A percentile compares a stretch with the other conserved stretches of the same genome.
Conservation (phyloP, 2,888 invertebrate genomes). For the Gordius sp. region DNA sequence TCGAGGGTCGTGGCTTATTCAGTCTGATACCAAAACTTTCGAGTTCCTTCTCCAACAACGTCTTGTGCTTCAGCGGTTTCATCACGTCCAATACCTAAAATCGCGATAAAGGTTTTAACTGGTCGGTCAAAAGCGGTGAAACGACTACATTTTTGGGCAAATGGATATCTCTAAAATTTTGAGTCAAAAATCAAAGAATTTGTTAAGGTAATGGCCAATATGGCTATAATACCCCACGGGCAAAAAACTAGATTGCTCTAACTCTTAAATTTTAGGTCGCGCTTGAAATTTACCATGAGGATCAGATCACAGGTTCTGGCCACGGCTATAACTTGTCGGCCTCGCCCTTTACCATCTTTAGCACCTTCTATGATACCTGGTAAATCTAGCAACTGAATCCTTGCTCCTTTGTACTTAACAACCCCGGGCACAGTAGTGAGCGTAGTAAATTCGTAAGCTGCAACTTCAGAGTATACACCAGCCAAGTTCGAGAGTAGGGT, state of each 20-base stretch:
- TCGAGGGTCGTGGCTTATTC: conserved; percentile 88
- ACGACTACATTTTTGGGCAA: no score
- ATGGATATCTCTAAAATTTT: no score
- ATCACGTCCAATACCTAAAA: conserved; percentile 83
- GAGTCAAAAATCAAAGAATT: no score
- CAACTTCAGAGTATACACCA: conserved; percentile 98
- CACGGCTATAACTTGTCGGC: conserved; percentile 92
- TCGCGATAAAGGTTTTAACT: no score
- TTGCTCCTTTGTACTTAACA: conserved; percentile 43
- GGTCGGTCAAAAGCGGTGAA: no score
- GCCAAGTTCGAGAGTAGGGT: conserved; percentile 81
- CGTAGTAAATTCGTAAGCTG: conserved; percentile 96
- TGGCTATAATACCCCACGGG: no score
- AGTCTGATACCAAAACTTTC: conserved; percentile 85
- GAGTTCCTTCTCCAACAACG: conserved; percentile 77
- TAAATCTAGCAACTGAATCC: conserved; percentile 58
- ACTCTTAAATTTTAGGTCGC: no score
- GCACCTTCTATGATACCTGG: conserved; percentile 99
- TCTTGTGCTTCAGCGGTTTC: conserved; percentile 84
- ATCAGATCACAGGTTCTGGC: conserved; percentile 89
- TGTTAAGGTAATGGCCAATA: no score
- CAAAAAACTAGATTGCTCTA: no score
- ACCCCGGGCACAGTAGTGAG: conserved; percentile 96
- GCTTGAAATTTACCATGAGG: no score
- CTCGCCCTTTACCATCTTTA: conserved; percentile 94